A percentile compares a stretch with the other conserved stretches of the same genome.
phyloP scores from a whole-genome alignment of 2,797 vertebrate species.

The Propithecus deckenii region DNA sequence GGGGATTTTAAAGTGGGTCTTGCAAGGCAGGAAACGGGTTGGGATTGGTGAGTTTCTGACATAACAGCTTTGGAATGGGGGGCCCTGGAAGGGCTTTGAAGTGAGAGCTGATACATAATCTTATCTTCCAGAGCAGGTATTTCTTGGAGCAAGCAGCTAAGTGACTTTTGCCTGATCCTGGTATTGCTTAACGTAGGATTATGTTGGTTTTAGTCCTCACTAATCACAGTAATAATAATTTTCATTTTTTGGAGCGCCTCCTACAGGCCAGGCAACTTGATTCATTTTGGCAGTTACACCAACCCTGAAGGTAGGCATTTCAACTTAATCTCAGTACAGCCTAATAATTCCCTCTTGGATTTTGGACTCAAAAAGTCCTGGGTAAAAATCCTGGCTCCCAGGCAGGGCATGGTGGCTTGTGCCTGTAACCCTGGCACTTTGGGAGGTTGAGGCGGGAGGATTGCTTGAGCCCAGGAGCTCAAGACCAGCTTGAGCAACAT shows the following conservation, averaged over 20 bases:
- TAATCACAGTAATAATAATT: background rate
- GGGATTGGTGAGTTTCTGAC: background rate
- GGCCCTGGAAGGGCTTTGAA: background rate
- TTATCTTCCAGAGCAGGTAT: background rate
- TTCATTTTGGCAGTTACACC: background rate
- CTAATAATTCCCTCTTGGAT: background rate
- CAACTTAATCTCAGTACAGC: background rate
- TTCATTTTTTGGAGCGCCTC: background rate
- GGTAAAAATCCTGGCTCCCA: background rate
- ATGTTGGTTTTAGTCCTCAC: background rate
- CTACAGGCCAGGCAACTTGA: background rate
- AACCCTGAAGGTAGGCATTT: background rate
- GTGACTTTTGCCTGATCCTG: background rate
- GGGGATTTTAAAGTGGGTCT: background rate
- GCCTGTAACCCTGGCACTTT: background rate
- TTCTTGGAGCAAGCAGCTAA: background rate
- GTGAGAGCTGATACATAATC: background rate
- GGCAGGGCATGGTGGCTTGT: background rate
- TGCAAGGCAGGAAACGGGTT: background rate
- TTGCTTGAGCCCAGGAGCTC: background rate
- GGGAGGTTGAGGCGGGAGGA: background rate
- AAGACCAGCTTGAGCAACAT: background rate
- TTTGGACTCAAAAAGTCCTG: background rate
- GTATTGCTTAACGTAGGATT: background rate
- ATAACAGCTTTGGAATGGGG: background rate